These are phyloP conservation scores for Marmota flaviventris DNA, from an alignment of 2,113 vertebrate species.

Conservation along the genomic window DNA sequence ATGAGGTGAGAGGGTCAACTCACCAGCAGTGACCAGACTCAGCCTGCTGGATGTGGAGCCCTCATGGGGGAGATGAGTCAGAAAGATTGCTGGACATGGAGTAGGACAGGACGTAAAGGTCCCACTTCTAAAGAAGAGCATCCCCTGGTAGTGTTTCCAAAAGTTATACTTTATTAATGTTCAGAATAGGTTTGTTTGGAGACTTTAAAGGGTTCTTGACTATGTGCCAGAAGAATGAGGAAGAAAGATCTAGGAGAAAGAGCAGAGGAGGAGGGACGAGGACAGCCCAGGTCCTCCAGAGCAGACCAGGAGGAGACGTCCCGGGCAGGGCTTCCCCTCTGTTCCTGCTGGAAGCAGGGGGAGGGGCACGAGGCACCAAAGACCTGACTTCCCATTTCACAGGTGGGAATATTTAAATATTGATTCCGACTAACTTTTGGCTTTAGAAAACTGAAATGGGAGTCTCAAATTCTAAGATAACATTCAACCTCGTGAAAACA, in stretches of 20 bases:
- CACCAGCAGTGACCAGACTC: no score
- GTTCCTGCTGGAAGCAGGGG: neutral
- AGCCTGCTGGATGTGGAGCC: rapidly evolving
- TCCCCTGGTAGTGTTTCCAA: neutral
- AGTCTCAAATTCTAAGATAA: neutral
- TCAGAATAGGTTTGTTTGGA: neutral
- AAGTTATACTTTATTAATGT: neutral
- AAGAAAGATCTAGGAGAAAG: neutral
- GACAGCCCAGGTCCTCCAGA: rapidly evolving
- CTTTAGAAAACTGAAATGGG: neutral
- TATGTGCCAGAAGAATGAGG: neutral
- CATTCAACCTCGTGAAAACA: neutral
- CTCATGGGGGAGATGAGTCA: neutral
- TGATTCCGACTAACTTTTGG: neutral
- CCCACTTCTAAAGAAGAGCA: neutral
- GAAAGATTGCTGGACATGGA: neutral
- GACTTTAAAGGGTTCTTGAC: neutral
- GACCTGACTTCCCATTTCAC: neutral
- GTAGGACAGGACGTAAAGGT: neutral
- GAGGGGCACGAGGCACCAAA: neutral
- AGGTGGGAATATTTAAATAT: neutral
- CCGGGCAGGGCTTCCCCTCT: rapidly evolving
- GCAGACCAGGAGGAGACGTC: neutral
- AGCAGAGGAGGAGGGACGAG: neutral
- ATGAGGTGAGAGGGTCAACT: neutral